These are phyloP conservation scores for Ferrisia virgata DNA, from an alignment of 2,888 invertebrate species.

Conservation along the genomic window DNA sequence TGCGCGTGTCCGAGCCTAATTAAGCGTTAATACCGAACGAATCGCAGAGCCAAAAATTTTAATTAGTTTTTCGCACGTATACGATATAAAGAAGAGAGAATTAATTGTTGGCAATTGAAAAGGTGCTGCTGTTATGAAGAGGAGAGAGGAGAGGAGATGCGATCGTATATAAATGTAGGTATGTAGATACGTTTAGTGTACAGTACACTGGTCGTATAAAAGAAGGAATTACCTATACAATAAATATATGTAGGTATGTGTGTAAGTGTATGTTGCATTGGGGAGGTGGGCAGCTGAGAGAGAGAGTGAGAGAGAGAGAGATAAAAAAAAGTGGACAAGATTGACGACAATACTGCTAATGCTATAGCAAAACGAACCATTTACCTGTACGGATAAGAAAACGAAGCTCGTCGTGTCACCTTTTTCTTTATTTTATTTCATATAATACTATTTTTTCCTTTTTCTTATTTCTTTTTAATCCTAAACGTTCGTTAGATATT, in stretches of 20 bases:
- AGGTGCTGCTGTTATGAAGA: neutral
- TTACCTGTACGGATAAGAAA: neutral
- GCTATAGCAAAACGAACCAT: neutral
- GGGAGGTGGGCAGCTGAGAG: too few relatives aligned
- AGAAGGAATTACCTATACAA: neutral
- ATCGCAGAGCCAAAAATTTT: conserved; percentile 2
- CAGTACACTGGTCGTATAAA: too few relatives aligned
- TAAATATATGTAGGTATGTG: neutral
- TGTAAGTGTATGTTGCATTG: neutral
- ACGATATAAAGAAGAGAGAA: conserved; percentile 2
- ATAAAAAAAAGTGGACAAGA: conserved; percentile 13
- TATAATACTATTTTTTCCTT: too few relatives aligned
- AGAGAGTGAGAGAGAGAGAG: too few relatives aligned
- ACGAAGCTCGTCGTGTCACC: conserved; percentile 19
- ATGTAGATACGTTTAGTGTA: neutral
- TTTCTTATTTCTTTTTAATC: neutral
- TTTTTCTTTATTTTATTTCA: too few relatives aligned
- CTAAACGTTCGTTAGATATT: conserved; percentile 27
- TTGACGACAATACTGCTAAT: neutral
- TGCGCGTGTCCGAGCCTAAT: conserved; percentile 30
- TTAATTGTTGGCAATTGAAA: conserved; percentile 16
- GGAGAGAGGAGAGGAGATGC: neutral
- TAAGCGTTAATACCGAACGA: conserved; percentile 8
- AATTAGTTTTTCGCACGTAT: conserved; percentile 33
- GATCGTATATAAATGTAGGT: neutral